Conservation (phyloP, 2,888 invertebrate species). For the Parnassius glacialis region DNA sequence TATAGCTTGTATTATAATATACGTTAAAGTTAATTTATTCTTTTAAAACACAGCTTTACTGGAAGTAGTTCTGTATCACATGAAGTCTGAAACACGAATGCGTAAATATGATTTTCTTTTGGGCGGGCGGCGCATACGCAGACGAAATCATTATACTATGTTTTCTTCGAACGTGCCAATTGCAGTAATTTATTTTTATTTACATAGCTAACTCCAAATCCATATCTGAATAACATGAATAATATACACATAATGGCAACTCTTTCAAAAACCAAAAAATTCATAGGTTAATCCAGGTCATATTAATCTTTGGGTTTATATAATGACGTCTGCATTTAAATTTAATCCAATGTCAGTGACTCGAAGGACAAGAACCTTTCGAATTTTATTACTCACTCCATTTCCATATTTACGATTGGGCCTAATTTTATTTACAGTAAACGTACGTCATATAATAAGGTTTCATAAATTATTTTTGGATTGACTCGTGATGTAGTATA, state of each 20-base stretch:
- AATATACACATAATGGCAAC: slow-evolving; percentile 4
- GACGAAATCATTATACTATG: slow-evolving; percentile 27
- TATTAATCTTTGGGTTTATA: neutral
- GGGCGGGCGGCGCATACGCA: slow-evolving; percentile 45
- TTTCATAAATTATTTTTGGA: slow-evolving; percentile 6
- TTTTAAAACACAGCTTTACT: slow-evolving; percentile 28
- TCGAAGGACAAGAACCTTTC: slow-evolving; percentile 35
- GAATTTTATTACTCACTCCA: slow-evolving; percentile 12
- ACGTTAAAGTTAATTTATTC: neutral
- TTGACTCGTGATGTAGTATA: neutral
- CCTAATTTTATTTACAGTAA: slow-evolving; percentile 11
- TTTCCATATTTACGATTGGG: slow-evolving; percentile 10
- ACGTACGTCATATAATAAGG: slow-evolving; percentile 1
- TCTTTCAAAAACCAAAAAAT: slow-evolving; percentile 7
- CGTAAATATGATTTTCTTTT: slow-evolving; percentile 58
- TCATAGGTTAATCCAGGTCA: neutral
- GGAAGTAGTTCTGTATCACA: slow-evolving; percentile 40
- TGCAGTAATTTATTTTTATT: slow-evolving; percentile 33
- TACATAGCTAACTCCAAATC: slow-evolving; percentile 36
- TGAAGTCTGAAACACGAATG: slow-evolving; percentile 64
- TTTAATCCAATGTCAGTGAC: slow-evolving; percentile 69
- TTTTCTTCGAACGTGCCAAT: slow-evolving; percentile 30
- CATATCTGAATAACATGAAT: slow-evolving; percentile 7
- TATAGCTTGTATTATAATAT: slow-evolving; percentile 2
- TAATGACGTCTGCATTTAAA: slow-evolving; percentile 58